These are phyloP conservation scores for Stomatorhinus walkeri DNA, from an alignment of 2,797 vertebrate genomes.

Conservation along the genomic window DNA sequence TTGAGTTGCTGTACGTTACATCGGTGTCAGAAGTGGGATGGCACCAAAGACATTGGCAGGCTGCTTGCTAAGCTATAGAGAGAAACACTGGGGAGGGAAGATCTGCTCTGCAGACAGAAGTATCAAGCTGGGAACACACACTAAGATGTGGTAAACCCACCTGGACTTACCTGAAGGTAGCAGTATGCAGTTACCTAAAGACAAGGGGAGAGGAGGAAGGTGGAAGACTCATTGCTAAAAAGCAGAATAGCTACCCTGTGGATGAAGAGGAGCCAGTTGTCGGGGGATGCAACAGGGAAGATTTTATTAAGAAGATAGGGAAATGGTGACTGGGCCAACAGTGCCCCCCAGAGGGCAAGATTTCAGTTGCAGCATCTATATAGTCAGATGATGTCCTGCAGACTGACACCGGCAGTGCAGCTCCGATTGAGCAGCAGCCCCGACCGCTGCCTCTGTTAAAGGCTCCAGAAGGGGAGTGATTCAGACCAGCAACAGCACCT, in stretches of 20 bases:
- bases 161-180: neutral
- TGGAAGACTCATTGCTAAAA: neutral
- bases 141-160: neutral
- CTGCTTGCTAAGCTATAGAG: neutral
- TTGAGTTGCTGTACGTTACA: neutral
- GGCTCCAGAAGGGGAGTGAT: neutral
- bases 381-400: neutral
- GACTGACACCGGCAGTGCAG: neutral
- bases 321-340: neutral
- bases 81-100: neutral
- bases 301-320: neutral
- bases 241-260: neutral
- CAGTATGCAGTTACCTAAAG: neutral
- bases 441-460: neutral
- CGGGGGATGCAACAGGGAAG: neutral
- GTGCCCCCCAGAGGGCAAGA: neutral
- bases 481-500: neutral
- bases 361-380: neutral
- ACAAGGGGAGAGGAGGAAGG: neutral
- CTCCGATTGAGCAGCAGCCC: neutral
- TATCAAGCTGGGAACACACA: neutral
- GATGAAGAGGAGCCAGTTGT: neutral
- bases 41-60: neutral
- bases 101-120: neutral
- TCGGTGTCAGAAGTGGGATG: neutral